phyloP scores from a whole-genome alignment of 2,113 vertebrate species.

The Sminthopsis crassicaudata region DNA sequence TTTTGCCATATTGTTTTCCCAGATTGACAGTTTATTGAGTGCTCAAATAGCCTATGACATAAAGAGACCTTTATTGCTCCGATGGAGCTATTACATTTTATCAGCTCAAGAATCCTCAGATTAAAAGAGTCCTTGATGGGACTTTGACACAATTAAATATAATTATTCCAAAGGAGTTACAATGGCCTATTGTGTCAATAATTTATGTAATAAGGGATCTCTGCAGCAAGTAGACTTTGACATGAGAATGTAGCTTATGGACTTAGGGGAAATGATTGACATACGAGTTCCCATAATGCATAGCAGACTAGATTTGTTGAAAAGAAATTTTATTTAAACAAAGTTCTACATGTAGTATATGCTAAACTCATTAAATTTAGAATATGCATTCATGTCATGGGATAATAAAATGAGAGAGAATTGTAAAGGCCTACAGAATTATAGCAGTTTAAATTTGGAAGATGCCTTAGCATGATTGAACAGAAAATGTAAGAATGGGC shows the following conservation, averaged over 20 bases:
- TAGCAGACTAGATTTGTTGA: background rate
- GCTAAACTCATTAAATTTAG: conserved; percentile 10
- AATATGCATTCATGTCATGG: background rate
- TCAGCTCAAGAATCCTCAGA: conserved; percentile 82
- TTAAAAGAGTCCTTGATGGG: conserved; percentile 83
- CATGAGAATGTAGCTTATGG: conserved; percentile 20
- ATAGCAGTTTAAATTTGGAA: background rate
- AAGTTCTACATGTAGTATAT: background rate
- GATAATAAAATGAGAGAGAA: background rate
- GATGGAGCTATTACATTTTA: conserved; percentile 82
- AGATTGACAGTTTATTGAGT: conserved; percentile 79
- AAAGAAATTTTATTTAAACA: conserved; percentile 3
- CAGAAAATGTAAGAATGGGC: background rate
- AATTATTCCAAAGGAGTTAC: conserved; percentile 80
- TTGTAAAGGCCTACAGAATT: background rate
- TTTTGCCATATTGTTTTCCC: conserved; percentile 74
- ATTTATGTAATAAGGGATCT: conserved; percentile 80
- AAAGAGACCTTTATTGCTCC: conserved; percentile 81
- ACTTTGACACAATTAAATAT: conserved; percentile 83
- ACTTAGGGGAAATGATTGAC: background rate
- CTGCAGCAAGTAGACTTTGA: conserved; percentile 68
- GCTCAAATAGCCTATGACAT: conserved; percentile 84
- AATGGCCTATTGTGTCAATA: conserved; percentile 81
- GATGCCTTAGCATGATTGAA: background rate
- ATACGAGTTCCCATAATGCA: background rate